phyloP scores from a whole-genome alignment of 1,140 invertebrate genomes.

The Eciton burchellii region DNA sequence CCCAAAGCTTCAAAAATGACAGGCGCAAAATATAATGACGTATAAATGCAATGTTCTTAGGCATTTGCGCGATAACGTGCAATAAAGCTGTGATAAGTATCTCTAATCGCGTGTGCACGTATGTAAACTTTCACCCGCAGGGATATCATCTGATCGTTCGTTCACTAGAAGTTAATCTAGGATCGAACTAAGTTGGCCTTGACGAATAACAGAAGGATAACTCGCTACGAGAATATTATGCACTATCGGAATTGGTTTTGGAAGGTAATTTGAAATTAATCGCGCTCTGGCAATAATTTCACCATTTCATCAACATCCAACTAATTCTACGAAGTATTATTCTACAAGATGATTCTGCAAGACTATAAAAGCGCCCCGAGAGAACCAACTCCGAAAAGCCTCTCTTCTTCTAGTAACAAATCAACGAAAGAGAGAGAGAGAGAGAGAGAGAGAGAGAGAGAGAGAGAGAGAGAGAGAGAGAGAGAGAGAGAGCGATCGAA shows the following conservation, averaged over 20 bases:
- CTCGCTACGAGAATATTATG: not conserved
- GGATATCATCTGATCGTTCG: not conserved
- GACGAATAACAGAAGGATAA: not conserved
- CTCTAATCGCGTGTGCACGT: constrained; percentile 4
- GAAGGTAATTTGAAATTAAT: constrained; percentile 24
- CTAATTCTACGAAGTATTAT: too few species aligned
- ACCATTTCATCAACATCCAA: constrained; percentile 45
- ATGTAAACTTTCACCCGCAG: constrained; percentile 1
- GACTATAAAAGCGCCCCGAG: constrained; percentile 14
- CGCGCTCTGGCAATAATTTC: constrained; percentile 24
- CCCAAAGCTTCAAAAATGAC: not conserved
- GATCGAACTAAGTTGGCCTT: not conserved
- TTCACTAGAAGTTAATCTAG: not conserved
- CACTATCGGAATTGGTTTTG: not conserved
- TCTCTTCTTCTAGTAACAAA: not conserved
- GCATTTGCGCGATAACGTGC: not conserved
- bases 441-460: not conserved
- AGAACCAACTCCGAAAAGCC: constrained; percentile 50
- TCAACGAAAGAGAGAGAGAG: constrained; percentile 22
- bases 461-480: constrained; percentile 10
- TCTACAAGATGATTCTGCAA: constrained; percentile 33
- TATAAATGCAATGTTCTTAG: not conserved
- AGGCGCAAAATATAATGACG: not conserved
- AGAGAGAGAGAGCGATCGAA: not conserved
- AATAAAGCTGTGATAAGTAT: not conserved